Percentiles rank a stretch among this genome's conserved stretches.
Conservation (phyloP, 92 coral and sea anemone genomes). For the Zoanthus gigantus region DNA sequence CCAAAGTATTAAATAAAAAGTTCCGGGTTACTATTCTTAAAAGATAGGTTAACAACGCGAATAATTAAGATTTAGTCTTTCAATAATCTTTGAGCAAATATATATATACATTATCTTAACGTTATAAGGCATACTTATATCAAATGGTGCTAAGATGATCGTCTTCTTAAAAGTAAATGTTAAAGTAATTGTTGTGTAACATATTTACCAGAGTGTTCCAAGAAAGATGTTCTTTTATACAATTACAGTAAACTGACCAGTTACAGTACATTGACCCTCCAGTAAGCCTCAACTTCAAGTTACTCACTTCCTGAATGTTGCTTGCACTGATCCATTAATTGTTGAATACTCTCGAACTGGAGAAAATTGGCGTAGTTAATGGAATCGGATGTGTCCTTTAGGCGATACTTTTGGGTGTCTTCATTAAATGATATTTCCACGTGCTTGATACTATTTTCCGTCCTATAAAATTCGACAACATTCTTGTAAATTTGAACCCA, state of each 20-base stretch:
- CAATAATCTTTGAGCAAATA: too few species aligned
- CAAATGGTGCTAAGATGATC: too few species aligned
- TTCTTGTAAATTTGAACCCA: background rate
- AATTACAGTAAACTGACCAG: background rate
- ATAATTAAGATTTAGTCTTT: too few species aligned
- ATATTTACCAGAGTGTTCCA: too few species aligned
- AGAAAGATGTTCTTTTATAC: too few species aligned
- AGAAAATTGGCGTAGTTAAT: conserved; percentile 84
- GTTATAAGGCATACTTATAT: background rate
- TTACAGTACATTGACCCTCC: background rate
- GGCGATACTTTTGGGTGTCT: conserved; percentile 76
- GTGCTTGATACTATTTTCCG: conserved; percentile 80
- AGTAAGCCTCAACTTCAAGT: background rate
- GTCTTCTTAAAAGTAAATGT: too few species aligned
- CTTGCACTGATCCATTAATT: conserved; percentile 85
- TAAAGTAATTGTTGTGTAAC: too few species aligned
- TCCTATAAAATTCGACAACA: conserved; percentile 40
- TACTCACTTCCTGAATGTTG: conserved; percentile 80
- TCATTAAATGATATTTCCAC: conserved; percentile 76
- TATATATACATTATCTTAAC: background rate
- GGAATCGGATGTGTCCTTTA: conserved; percentile 85
- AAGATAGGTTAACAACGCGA: too few species aligned
- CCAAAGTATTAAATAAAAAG: too few species aligned
- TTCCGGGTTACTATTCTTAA: too few species aligned
- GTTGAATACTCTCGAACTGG: conserved; percentile 87